Evolutionary conservation across 2,888 invertebrate species (phyloP).

Genomic region (Azorinus chamasolen): DNA sequence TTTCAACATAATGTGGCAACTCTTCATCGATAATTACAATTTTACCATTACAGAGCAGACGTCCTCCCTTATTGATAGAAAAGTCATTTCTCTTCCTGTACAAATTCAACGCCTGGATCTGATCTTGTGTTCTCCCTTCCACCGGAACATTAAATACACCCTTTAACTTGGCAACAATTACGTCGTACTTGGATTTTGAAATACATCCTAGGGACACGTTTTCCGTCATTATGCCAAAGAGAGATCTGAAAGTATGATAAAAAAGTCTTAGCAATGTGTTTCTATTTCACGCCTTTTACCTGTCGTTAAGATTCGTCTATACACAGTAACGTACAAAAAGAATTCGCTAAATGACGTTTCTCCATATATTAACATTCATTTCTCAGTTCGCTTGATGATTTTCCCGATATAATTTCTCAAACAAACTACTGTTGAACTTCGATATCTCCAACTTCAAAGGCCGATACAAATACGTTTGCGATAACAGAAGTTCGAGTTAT

Average conservation of each 20-base stretch:
- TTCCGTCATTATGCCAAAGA: conserved; percentile 14
- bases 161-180: conserved; percentile 18
- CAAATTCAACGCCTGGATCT: conserved; percentile 1
- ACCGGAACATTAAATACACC: conserved; percentile 23
- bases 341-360: no score
- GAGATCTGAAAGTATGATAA: conserved; percentile 16
- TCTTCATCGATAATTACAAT: conserved; percentile 18
- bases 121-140: conserved; percentile 16
- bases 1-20: conserved; percentile 7
- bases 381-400: no score
- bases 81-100: conserved; percentile 17
- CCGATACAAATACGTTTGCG: no score
- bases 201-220: background rate
- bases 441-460: no score
- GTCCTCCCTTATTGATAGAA: background rate
- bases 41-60: conserved; percentile 27
- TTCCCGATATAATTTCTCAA: no score
- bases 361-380: no score
- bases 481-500: no score
- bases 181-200: conserved; percentile 13
- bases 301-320: no score
- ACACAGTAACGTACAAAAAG: no score
- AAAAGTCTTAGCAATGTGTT: no score
- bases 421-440: no score
- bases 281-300: no score